These are phyloP conservation scores for Catajapyx aquilonaris DNA, from an alignment of 1,140 invertebrate genomes.

Conservation along the genomic window DNA sequence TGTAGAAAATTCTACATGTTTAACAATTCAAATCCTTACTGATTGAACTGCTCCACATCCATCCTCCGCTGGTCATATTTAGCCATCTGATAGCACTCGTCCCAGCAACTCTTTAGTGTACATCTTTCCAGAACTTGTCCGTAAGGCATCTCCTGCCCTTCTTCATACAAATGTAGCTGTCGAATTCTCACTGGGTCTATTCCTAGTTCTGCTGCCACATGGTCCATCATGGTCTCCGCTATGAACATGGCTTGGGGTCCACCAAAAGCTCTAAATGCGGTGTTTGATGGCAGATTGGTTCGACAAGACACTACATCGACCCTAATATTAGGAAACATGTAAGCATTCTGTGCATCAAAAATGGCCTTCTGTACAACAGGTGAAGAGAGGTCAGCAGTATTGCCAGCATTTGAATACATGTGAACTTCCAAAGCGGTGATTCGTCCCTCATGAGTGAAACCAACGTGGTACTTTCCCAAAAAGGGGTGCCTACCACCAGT, in stretches of 20 bases:
- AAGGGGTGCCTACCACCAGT: slow-evolving; percentile 78
- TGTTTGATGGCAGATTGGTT: slow-evolving; percentile 74
- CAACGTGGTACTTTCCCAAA: slow-evolving; percentile 65
- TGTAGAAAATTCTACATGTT: too few relatives aligned
- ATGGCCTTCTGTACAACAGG: slow-evolving; percentile 54
- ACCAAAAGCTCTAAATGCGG: slow-evolving; percentile 75
- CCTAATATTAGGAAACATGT: slow-evolving; percentile 44
- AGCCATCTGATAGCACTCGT: slow-evolving; percentile 52
- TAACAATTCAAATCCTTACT: too few relatives aligned
- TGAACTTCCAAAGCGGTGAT: slow-evolving; percentile 46
- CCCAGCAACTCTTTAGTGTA: slow-evolving; percentile 56
- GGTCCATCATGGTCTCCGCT: slow-evolving; percentile 50
- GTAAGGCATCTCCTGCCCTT: slow-evolving; percentile 58
- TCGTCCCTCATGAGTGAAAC: slow-evolving; percentile 47
- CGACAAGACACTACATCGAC: slow-evolving; percentile 48
- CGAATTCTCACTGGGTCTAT: slow-evolving; percentile 34
- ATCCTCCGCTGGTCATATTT: slow-evolving; percentile 36
- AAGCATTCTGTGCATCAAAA: slow-evolving; percentile 58
- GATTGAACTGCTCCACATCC: slow-evolving; percentile 39
- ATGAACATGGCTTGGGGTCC: slow-evolving; percentile 75
- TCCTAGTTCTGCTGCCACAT: slow-evolving; percentile 46
- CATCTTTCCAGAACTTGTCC: slow-evolving; percentile 52
- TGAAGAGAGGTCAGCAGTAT: slow-evolving; percentile 71
- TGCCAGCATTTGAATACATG: slow-evolving; percentile 67
- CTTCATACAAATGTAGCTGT: slow-evolving; percentile 67